phyloP scores from a whole-genome alignment of 2,797 vertebrate genomes.

The Jordanella pulchra region DNA sequence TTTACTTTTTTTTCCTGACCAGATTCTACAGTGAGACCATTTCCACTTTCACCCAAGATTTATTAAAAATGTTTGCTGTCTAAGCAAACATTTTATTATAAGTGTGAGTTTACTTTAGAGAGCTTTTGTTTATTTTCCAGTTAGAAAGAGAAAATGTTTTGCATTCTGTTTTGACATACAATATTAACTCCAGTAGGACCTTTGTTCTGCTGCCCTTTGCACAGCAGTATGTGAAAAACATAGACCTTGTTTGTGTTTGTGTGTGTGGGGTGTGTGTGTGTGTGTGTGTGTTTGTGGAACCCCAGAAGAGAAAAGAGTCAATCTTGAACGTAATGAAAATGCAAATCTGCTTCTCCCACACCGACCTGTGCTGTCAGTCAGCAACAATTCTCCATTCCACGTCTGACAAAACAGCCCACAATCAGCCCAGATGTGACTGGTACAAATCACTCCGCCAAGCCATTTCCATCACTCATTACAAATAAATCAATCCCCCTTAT shows the following conservation, averaged over 20 bases:
- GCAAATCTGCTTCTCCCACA: slow-evolving; percentile 59
- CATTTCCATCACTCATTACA: slow-evolving; percentile 61
- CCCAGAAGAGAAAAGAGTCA: slow-evolving; percentile 51
- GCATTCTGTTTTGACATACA: not conserved
- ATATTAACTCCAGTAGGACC: not conserved
- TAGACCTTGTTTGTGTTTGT: not conserved
- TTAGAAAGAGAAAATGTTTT: not conserved
- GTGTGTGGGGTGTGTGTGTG: slow-evolving; percentile 1
- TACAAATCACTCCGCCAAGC: slow-evolving; percentile 41
- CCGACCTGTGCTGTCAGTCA: slow-evolving; percentile 68
- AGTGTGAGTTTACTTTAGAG: not conserved
- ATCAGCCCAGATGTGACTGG: slow-evolving; percentile 38
- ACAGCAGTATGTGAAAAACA: not conserved
- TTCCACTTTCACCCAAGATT: slow-evolving; percentile 26
- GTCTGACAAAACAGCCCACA: slow-evolving; percentile 32
- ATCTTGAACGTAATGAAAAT: slow-evolving; percentile 70
- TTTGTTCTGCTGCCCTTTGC: not conserved
- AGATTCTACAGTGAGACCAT: slow-evolving; percentile 36
- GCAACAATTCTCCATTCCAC: slow-evolving; percentile 42
- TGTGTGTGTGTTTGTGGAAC: slow-evolving; percentile 22
- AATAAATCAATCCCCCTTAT: slow-evolving; percentile 61
- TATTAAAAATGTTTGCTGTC: not conserved
- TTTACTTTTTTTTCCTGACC: slow-evolving; percentile 24
- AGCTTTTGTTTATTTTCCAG: not conserved
- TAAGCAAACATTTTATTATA: no score